phyloP scores from a whole-genome alignment of 2,797 vertebrate species.

The Gallinago nigripennis region DNA sequence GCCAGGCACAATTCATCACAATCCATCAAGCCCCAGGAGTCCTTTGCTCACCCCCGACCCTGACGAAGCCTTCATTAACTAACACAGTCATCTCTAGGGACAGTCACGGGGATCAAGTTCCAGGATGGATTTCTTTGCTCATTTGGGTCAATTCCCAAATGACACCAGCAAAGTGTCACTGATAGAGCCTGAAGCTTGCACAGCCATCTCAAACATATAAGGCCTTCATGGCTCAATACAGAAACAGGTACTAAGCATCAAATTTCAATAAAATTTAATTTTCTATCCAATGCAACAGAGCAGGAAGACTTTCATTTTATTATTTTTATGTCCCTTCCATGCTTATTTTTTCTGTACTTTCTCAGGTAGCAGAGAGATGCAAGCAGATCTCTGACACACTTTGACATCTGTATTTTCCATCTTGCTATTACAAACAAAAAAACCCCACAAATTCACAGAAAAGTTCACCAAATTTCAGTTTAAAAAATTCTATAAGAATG shows the following conservation, averaged over 20 bases:
- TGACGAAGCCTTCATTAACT: conserved; percentile 20
- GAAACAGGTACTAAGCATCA: neutral
- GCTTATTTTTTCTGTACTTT: neutral
- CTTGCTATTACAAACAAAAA: neutral
- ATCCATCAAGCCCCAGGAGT: neutral
- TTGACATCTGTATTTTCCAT: neutral
- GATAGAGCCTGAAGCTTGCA: neutral
- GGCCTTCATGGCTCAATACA: neutral
- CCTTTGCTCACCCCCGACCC: neutral
- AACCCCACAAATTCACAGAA: neutral
- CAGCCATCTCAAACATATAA: neutral
- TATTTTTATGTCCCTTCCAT: neutral
- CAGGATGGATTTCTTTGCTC: conserved; percentile 19
- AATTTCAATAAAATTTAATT: neutral
- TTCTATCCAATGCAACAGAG: neutral
- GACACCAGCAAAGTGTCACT: neutral
- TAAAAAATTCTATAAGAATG: neutral
- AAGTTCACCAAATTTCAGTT: neutral
- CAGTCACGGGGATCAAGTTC: conserved; percentile 1
- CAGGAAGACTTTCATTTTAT: neutral
- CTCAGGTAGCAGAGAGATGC: neutral
- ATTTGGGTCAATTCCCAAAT: conserved; percentile 22
- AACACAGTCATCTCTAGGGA: neutral
- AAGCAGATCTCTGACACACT: neutral
- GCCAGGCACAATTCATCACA: neutral